Base-by-base conservation (phyloP, 1,140 invertebrate species). In the Drosophila pseudoananassae region DNA sequence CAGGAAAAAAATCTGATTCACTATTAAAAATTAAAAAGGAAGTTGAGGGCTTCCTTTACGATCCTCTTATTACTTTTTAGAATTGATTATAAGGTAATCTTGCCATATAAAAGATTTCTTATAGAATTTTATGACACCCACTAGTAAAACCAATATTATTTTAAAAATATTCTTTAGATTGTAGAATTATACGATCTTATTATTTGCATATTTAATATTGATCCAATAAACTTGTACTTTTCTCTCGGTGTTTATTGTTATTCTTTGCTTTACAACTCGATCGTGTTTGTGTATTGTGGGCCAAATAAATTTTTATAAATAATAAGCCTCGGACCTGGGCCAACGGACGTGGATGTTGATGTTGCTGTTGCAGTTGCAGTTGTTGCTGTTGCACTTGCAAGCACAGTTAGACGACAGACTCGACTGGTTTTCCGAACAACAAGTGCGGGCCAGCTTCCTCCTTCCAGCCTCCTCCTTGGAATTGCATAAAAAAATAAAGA, bases 251-350 rank as follows among this genome's bases (percentile, higher is more conserved):
- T 20, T n/a, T 40, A 51, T 57, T 70, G 51, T 70, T 71, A 36
- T 58, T 25, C 43, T 29, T 43, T 50, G 38, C 53, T 72, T 33
- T 61, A 84, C 81, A 84, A 81, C 66, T 84, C 68, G 77, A 85
- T 84, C 81, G 81, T 83, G 80, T 79, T 78, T 60, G 70, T 54
- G 73, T 80, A 54, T 81, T 85, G 81, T 81, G 74, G 81, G 81
- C 81, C 83, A 85, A 85, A 85, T 85, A 85, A 87, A 85, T 87
- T 87, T 66, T 75, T 73, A 61, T 72, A 71, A 60, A 71, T 85
- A 85, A 87, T 87, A 85, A 85, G 84, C 80, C 76, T 51, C 68
- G 73, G 71, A 66, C 56, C 56, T 84, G 71, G 78, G 70, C 58
- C 80, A 85, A 74, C 82, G 73, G 78, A 81, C 58, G 72, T 51